Evolutionary conservation across 2,113 vertebrate species (phyloP).

Genomic region (Pampusana beccarii): DNA sequence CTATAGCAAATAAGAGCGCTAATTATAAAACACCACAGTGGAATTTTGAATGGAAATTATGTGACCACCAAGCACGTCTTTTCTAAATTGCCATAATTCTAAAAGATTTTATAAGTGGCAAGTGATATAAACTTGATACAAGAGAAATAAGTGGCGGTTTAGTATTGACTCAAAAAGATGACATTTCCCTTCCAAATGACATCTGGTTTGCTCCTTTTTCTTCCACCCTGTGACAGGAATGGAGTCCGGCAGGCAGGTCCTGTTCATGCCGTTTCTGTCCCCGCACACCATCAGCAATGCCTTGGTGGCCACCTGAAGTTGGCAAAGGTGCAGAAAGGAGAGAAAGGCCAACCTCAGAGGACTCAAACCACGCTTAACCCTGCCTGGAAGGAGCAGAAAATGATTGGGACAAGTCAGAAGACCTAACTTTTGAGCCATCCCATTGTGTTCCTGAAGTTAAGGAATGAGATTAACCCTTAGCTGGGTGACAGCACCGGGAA

Average conservation of each 20-base stretch:
- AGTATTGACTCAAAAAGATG: background rate
- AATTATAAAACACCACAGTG: background rate
- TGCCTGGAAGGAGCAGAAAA: background rate
- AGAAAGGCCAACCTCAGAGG: background rate
- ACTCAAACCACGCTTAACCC: background rate
- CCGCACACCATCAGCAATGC: background rate
- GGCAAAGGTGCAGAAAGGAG: background rate
- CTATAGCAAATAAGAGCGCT: background rate
- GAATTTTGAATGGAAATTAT: background rate
- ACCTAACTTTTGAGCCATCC: rapidly evolving
- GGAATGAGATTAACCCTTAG: background rate
- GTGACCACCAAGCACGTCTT: background rate
- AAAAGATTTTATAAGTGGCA: background rate
- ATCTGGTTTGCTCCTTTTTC: background rate
- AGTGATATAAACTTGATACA: background rate
- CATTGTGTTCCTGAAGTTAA: background rate
- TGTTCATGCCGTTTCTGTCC: background rate
- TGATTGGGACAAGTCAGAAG: background rate
- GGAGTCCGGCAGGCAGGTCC: background rate
- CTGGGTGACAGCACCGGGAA: background rate
- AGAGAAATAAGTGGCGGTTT: background rate
- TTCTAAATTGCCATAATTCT: background rate
- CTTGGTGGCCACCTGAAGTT: too few relatives aligned
- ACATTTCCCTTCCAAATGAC: background rate
- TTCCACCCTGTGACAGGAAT: background rate